Conservation (phyloP, 2,113 vertebrate species). For the Pandion haliaetus region DNA sequence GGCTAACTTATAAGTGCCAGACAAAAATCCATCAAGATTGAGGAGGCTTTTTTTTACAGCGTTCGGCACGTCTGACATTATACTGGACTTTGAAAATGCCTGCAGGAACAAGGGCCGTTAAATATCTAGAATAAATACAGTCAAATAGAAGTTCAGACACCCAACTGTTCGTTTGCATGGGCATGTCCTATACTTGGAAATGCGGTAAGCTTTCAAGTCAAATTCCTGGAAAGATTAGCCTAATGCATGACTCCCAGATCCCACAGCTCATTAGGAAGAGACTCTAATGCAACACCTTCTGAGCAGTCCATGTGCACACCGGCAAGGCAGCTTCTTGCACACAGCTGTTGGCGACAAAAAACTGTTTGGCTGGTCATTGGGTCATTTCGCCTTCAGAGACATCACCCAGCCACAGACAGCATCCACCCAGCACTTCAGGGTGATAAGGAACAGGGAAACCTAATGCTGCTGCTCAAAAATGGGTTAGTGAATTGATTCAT, state of each 20-base stretch:
- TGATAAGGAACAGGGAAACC: not conserved
- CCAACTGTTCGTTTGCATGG: not conserved
- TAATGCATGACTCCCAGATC: not conserved
- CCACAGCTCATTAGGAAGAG: not conserved
- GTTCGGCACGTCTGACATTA: not conserved
- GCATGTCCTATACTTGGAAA: not conserved
- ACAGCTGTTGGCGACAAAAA: not conserved
- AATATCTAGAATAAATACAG: not conserved
- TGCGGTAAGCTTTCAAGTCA: not conserved
- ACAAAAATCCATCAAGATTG: slow-evolving; percentile 22
- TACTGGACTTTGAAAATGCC: not conserved
- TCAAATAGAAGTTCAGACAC: not conserved
- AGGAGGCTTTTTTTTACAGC: not conserved
- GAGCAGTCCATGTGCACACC: fast-evolving
- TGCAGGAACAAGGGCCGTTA: not conserved
- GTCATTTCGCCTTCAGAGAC: not conserved
- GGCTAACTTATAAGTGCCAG: slow-evolving; percentile 13
- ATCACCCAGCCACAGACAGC: not conserved
- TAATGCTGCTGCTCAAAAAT: not conserved
- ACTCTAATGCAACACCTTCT: not conserved
- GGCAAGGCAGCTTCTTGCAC: not conserved
- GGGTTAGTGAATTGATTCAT: not conserved
- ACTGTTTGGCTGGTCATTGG: not conserved
- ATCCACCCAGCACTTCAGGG: not conserved
- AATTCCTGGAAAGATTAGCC: slow-evolving; percentile 43